Conservation (phyloP, 2,888 invertebrate genomes). For the Pyrocoelia pectoralis region DNA sequence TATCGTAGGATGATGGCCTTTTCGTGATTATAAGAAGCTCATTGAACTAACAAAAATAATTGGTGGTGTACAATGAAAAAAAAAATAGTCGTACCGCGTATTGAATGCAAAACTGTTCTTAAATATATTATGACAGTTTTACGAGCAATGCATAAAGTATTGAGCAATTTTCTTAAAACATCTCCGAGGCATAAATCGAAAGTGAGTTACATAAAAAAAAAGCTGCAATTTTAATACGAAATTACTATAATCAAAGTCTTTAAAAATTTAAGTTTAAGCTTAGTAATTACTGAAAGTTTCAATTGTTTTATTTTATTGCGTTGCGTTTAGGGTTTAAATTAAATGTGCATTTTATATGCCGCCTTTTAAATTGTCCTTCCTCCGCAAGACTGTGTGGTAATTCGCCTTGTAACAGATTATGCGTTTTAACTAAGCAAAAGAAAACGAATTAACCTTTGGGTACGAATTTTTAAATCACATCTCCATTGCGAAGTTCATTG, state of each 20-base stretch:
- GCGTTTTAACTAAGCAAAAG: no score
- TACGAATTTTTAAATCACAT: no score
- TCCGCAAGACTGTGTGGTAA: background rate
- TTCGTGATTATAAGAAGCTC: no score
- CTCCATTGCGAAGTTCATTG: no score
- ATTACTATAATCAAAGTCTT: slow-evolving; percentile 29
- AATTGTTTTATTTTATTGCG: slow-evolving; percentile 22
- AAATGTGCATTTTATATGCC: background rate
- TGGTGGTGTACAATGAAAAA: background rate
- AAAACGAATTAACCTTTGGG: no score
- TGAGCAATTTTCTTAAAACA: slow-evolving; percentile 31
- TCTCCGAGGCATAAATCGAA: slow-evolving; percentile 20
- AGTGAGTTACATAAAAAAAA: slow-evolving; percentile 24
- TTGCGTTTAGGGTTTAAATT: background rate
- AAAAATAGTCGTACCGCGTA: background rate
- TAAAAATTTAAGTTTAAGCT: slow-evolving; percentile 7
- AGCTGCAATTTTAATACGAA: slow-evolving; percentile 29
- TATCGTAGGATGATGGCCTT: background rate
- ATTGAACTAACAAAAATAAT: background rate
- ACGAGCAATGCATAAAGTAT: slow-evolving; percentile 29
- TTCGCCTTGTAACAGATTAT: background rate
- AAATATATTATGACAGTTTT: slow-evolving; percentile 35
- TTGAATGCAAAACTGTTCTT: slow-evolving; percentile 20
- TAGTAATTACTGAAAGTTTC: slow-evolving; percentile 24
- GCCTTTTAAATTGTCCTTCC: background rate